Evolutionary conservation across 2,888 invertebrate genomes (phyloP).

Genomic region (Matsumyia berberina): DNA sequence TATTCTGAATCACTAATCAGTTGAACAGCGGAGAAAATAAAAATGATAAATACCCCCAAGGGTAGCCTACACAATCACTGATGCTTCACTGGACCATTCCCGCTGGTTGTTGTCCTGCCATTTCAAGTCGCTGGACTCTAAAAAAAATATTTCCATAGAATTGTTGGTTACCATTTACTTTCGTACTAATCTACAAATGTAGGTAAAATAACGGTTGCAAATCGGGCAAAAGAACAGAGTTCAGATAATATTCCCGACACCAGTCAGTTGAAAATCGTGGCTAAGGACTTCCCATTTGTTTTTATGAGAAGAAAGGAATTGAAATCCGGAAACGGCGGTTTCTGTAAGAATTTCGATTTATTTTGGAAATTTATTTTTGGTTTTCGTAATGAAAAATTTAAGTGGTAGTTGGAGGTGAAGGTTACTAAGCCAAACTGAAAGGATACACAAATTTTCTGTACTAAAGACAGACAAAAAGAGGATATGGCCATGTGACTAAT

Average conservation of each 20-base stretch:
- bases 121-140: no score
- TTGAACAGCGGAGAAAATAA: background rate
- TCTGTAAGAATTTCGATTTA: no score
- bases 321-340: background rate
- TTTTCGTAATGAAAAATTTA: background rate
- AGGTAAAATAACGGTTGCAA: background rate
- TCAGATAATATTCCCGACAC: background rate
- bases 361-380: background rate
- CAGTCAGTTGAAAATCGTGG: background rate
- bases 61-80: no score
- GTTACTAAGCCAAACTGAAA: background rate
- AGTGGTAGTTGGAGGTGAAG: background rate
- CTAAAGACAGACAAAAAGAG: no score
- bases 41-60: no score
- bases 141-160: background rate
- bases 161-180: background rate
- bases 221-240: background rate
- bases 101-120: no score
- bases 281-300: background rate
- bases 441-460: background rate
- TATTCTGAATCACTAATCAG: conserved; percentile 4
- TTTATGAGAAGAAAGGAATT: background rate
- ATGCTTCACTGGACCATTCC: no score
- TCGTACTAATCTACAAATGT: background rate
- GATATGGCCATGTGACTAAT: no score